Evolutionary conservation across 1,140 invertebrate genomes (phyloP).

Genomic region (Cydia fagiglandana): DNA sequence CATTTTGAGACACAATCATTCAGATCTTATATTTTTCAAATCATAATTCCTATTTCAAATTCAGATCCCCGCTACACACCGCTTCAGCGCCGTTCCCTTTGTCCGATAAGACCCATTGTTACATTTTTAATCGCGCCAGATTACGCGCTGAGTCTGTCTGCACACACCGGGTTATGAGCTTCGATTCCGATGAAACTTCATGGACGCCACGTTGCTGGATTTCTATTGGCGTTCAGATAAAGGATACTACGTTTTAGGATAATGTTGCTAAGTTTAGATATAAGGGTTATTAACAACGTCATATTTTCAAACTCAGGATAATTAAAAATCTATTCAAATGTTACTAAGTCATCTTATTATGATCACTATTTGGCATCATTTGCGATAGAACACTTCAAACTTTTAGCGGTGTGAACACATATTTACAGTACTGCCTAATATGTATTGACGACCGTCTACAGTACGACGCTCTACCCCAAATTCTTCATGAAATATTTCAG

Average conservation of each 20-base stretch:
- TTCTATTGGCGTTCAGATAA: conserved; percentile 5
- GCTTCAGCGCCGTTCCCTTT: conserved; percentile 2
- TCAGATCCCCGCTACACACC: not conserved
- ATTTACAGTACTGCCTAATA: no score
- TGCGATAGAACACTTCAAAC: no score
- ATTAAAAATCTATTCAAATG: no score
- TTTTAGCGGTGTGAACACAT: no score
- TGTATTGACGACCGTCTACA: no score
- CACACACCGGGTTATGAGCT: conserved; percentile 18
- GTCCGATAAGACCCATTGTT: conserved; percentile 30
- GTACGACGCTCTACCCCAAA: no score
- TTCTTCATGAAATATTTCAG: no score
- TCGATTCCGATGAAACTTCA: conserved; percentile 11
- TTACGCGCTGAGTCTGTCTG: conserved; percentile 18
- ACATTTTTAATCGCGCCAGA: conserved; percentile 32
- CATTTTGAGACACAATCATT: not conserved
- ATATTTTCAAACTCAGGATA: not conserved
- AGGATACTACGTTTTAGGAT: not conserved
- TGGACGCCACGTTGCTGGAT: not conserved
- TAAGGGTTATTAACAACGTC: conserved; percentile 23
- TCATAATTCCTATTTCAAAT: conserved; percentile 9
- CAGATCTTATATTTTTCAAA: not conserved
- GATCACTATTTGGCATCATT: no score
- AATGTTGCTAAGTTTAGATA: not conserved
- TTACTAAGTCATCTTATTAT: no score